These are phyloP conservation scores for Drosophila rufa DNA, from an alignment of 1,140 invertebrate species.

Conservation along the genomic window DNA sequence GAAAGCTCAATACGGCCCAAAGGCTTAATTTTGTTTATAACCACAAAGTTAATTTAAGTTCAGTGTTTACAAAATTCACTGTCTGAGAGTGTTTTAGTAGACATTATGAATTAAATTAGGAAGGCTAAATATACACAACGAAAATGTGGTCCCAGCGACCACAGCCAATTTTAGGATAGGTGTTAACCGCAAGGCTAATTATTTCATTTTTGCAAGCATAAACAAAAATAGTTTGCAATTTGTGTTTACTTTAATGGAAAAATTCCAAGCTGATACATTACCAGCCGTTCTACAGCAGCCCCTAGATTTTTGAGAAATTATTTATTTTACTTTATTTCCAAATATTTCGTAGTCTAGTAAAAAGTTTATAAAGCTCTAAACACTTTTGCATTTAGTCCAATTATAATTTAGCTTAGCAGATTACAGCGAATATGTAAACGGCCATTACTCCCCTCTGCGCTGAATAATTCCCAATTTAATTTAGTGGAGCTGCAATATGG, in stretches of 20 bases:
- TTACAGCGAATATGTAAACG: not conserved
- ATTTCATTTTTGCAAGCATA: not conserved
- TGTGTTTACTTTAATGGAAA: not conserved
- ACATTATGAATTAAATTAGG: not conserved
- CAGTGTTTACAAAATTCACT: not conserved
- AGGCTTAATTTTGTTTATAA: not conserved
- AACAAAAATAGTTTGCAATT: not conserved
- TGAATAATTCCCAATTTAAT: not conserved
- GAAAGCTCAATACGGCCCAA: not conserved
- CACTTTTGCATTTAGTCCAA: not conserved
- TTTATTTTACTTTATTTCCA: too few species aligned
- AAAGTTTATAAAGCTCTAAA: too few species aligned
- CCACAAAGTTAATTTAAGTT: constrained; percentile 11
- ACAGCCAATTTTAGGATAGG: not conserved
- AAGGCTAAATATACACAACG: not conserved
- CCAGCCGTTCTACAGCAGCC: too few species aligned
- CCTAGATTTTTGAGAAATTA: not conserved
- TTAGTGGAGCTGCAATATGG: not conserved
- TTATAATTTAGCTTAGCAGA: not conserved
- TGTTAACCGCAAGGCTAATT: constrained; percentile 9
- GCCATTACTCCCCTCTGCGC: not conserved
- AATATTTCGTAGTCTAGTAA: too few species aligned
- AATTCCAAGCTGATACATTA: not conserved
- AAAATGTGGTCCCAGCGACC: not conserved
- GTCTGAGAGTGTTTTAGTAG: not conserved